Conservation (phyloP, 2,797 vertebrate genomes). For the Enteromius fasciolatus region DNA sequence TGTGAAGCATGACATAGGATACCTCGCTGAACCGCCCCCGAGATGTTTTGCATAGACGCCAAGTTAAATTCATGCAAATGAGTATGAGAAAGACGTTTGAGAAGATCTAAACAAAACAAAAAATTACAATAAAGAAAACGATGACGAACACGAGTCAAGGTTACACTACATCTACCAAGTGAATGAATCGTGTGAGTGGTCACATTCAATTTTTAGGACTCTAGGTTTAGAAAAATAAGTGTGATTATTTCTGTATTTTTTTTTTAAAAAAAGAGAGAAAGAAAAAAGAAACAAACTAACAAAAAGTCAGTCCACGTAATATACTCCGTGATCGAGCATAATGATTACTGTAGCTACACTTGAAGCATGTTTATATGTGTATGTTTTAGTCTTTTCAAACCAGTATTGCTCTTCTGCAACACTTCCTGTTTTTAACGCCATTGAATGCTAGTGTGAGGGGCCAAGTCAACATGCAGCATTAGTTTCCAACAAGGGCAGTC, state of each 20-base stretch:
- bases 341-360: slow-evolving; percentile 60
- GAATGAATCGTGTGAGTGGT: slow-evolving; percentile 59
- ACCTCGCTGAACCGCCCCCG: slow-evolving; percentile 60
- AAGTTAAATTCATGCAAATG: slow-evolving; percentile 78
- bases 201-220: slow-evolving; percentile 59
- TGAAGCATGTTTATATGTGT: slow-evolving; percentile 51
- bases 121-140: slow-evolving; percentile 10
- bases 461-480: slow-evolving; percentile 73
- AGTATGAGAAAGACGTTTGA: slow-evolving; percentile 41
- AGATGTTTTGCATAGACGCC: slow-evolving; percentile 80
- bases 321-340: slow-evolving; percentile 61
- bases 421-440: slow-evolving; percentile 53
- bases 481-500: slow-evolving; percentile 58
- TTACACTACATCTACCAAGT: slow-evolving; percentile 46
- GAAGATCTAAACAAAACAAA: slow-evolving; percentile 30
- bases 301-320: slow-evolving; percentile 55
- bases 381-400: slow-evolving; percentile 55
- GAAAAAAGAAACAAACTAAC: slow-evolving; percentile 51
- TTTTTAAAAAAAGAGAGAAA: background rate
- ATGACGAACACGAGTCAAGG: slow-evolving; percentile 34
- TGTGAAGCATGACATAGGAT: slow-evolving; percentile 49
- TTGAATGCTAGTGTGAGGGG: slow-evolving; percentile 57
- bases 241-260: slow-evolving; percentile 65
- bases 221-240: slow-evolving; percentile 79
- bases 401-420: slow-evolving; percentile 73